Percentiles rank a stretch among this genome's conserved stretches.
These are phyloP conservation scores for Brachionus rotundiformis DNA, from an alignment of 1,140 invertebrate species.

Conservation along the genomic window DNA sequence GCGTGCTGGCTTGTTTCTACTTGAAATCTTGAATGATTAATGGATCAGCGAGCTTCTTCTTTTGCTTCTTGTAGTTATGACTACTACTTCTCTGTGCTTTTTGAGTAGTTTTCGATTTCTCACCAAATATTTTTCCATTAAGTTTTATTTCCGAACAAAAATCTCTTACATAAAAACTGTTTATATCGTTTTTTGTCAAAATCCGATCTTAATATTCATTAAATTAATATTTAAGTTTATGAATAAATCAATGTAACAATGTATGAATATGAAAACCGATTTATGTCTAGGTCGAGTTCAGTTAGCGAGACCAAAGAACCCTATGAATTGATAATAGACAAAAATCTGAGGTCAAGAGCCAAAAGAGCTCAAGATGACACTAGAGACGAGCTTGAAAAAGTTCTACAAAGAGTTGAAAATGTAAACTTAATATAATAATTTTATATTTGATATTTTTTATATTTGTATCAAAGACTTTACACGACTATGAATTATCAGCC, in stretches of 20 bases:
- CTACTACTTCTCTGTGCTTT: conserved; percentile 6
- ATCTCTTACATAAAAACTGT: conserved; percentile 16
- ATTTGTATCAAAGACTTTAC: conserved; percentile 31
- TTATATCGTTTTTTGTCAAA: conserved; percentile 10
- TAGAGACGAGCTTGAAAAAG: conserved; percentile 42
- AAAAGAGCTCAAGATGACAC: conserved; percentile 32
- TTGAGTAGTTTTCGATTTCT: conserved; percentile 21
- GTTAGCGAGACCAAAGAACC: conserved; percentile 14
- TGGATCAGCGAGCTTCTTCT: conserved; percentile 35
- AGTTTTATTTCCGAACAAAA: background rate
- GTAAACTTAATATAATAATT: conserved; percentile 20
- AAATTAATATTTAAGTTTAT: background rate
- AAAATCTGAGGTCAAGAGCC: conserved; percentile 24
- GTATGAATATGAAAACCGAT: conserved; percentile 42
- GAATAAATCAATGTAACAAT: conserved; percentile 18
- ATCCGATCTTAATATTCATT: conserved; percentile 3
- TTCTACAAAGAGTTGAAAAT: conserved; percentile 45
- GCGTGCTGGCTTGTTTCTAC: conserved; percentile 11
- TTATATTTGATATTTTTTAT: too few species aligned
- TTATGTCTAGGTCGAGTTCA: conserved; percentile 15
- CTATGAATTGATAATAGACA: conserved; percentile 40
- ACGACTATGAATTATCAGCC: conserved; percentile 22
- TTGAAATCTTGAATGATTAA: conserved; percentile 43
- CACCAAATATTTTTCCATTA: background rate
- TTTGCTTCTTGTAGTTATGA: conserved; percentile 41